These are phyloP conservation scores for Paguma larvata DNA, from an alignment of 2,797 vertebrate genomes.

Conservation along the genomic window DNA sequence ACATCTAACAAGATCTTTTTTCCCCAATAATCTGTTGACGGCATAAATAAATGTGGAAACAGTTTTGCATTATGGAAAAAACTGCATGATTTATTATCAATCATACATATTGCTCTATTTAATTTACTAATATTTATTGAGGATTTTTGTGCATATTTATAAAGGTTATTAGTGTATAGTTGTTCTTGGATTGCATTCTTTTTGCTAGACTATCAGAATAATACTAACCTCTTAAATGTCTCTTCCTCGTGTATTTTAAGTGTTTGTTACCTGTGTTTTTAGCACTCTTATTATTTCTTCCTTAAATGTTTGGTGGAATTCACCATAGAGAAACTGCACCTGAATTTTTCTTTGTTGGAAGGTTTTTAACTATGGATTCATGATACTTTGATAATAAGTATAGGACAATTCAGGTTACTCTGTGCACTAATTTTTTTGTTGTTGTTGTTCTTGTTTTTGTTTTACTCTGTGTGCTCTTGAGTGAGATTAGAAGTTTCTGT, in stretches of 20 bases:
- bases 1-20: background rate
- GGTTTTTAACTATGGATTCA: background rate
- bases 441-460: too few relatives aligned
- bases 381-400: background rate
- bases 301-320: background rate
- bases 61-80: background rate
- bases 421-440: background rate
- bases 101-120: background rate
- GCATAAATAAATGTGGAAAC: background rate
- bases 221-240: background rate
- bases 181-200: background rate
- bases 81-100: background rate
- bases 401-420: background rate
- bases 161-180: background rate
- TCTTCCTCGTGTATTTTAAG: background rate
- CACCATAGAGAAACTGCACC: background rate
- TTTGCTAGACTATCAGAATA: background rate
- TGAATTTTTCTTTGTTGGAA: background rate
- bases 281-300: background rate
- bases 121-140: background rate
- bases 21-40: background rate
- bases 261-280: background rate
- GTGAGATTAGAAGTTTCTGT: background rate
- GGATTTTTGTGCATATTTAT: background rate
- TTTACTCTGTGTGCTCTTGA: background rate